Evolutionary conservation across 2,797 vertebrate genomes (phyloP).

Genomic region (Pelobates cultripes): DNA sequence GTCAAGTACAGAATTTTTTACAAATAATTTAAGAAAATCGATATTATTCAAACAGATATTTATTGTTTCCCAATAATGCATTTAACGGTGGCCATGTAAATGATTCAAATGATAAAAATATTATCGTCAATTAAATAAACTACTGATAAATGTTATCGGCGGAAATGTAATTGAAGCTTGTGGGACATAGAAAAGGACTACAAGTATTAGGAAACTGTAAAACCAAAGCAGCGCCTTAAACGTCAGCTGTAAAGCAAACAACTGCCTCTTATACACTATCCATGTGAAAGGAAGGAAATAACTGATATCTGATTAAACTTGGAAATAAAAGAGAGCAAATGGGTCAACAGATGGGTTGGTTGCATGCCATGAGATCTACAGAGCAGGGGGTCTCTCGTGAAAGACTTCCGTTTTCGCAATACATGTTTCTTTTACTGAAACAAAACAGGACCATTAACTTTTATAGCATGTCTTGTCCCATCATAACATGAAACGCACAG

Average conservation of each 20-base stretch:
- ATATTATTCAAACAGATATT: no score
- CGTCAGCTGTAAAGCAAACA: neutral
- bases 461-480: neutral
- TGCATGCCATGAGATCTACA: slow-evolving; percentile 45
- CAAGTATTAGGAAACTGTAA: no score
- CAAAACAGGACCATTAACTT: slow-evolving; percentile 27
- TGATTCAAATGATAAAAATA: no score
- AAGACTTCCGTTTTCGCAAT: slow-evolving; percentile 27
- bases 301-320: slow-evolving; percentile 30
- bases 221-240: no score
- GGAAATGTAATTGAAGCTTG: no score
- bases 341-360: slow-evolving; percentile 46
- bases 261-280: neutral
- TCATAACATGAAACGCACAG: neutral
- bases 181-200: no score
- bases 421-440: slow-evolving; percentile 15
- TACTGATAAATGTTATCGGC: no score
- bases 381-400: slow-evolving; percentile 41
- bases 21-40: no score
- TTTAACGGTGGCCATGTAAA: no score
- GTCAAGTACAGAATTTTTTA: no score
- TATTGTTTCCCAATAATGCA: no score
- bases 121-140: no score
- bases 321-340: slow-evolving; percentile 23
- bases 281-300: slow-evolving; percentile 23